Evolutionary conservation across 2,797 vertebrate species (phyloP), one percentile per base, ranked within the genome.

Genomic region (Echiichthys vipera): DNA sequence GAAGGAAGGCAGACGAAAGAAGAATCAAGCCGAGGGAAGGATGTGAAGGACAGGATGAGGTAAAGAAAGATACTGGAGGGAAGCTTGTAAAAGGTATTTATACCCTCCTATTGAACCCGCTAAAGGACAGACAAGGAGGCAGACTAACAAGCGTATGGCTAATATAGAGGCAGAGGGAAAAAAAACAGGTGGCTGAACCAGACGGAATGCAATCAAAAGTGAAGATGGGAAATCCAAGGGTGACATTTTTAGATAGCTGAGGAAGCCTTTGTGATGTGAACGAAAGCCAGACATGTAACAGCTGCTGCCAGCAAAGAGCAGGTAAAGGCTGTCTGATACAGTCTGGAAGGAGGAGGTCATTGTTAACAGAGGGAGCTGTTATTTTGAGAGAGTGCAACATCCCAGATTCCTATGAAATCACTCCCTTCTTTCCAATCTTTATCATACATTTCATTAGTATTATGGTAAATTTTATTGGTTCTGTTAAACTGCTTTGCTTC

Each of bases 31-130:
- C 2, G 6, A 76, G 69, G 86, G 84, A 88, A 91, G 86, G 89
- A 92, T 86, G 82, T 88, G 76, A 89, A 88, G 82, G 70, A 90
- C 89, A 90, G 89, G 92, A 92, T 80, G 86, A 88, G 79, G 78
- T 74, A 74, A 77, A 88, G 84, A 89, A 84, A 78, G 73, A 82
- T 80, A 78, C 71, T 71, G 62, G 49, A 86, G 84, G 89, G 73
- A 89, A 87, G 56, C 64, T 69, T 86, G 79, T 87, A 78, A 86
- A 89, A 84, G 64, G 84, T 91, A 91, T 93, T 91, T 89, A 86
- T 90, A 91, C 78, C 29, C 67, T 71, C 58, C 68, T 51, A 69
- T 61, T 67, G 62, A 83, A 76, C 24, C 11, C 1, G 55, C 54
- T 65, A 55, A 66, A 71, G 58, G 67, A 80, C 77, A 71, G 74